Base-by-base conservation (phyloP, 2,797 vertebrate species). In the Danio tinwini region DNA sequence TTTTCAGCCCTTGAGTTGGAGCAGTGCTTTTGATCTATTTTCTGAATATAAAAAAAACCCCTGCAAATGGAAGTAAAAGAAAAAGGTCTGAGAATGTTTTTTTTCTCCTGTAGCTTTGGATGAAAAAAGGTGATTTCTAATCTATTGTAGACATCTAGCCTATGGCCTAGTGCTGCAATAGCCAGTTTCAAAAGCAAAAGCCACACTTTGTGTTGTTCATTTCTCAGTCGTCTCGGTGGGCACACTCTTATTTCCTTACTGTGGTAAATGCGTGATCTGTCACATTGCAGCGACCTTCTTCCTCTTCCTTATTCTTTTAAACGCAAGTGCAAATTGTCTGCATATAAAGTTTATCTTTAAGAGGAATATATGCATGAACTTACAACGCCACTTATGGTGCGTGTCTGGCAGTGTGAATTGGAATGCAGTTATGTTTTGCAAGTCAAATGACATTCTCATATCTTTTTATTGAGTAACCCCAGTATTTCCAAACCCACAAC, bases 81-180 rank as follows among this genome's bases (percentile, higher is more conserved):
- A 64, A 72, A 65, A 13, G 4, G 42, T 11, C 10, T 50, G 40
- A 69, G 42, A 74, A 56, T 63, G 21, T 53, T 11, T 37, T 53
- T 78, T 37, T 12, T 53, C 14, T 59, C 78, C 37, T 14, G 37
- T 37, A 9, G 44, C 59, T 74, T 55, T 78, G 55, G 40, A 53
- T 61, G 47, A 56, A 70, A 63, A 49, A 53, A 53, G 59, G 58
- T 16, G 16, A 39, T 80, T 69, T 81, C 65, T 76, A 39, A 59
- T 85, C 73, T 80, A 29, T 56, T 29, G 29, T 72, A 42, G 50
- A 40, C 39, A 80, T 75, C 17, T 72, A 75, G 65, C 84, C 75
- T 56, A 68, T 44, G 75, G 75, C 81, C 55, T 58, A 49, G 59
- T 44, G 47, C 70, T 67, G 78, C 39, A 75, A n/a, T 76, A 69